Evolutionary conservation across 2,888 invertebrate species (phyloP).

Genomic region (Meteorus cinctellus): DNA sequence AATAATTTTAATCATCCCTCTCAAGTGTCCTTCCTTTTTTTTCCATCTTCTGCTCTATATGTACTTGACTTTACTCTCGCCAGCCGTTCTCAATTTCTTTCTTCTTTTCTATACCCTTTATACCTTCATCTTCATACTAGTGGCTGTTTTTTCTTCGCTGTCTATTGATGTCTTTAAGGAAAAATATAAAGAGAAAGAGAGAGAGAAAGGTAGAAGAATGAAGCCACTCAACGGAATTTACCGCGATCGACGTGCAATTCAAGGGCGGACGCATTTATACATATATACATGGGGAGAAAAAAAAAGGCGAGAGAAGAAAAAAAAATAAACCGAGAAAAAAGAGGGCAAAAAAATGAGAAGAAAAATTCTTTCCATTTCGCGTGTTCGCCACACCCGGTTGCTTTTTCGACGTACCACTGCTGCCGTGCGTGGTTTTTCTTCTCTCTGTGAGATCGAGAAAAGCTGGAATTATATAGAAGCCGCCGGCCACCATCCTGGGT

Average conservation of each 20-base stretch:
- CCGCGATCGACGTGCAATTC: conserved; percentile 44
- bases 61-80: neutral
- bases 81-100: neutral
- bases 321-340: conserved; percentile 17
- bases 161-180: conserved; percentile 10
- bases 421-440: conserved; percentile 34
- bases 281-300: conserved; percentile 40
- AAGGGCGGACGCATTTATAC: conserved; percentile 25
- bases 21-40: neutral
- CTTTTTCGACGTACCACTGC: conserved; percentile 40
- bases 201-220: conserved; percentile 25
- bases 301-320: neutral
- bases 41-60: neutral
- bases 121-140: neutral
- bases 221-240: conserved; percentile 49
- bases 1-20: conserved; percentile 38
- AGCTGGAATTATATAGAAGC: conserved; percentile 52
- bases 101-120: neutral
- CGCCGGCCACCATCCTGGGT: conserved; percentile 47
- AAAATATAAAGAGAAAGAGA: neutral
- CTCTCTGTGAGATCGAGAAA: conserved; percentile 47
- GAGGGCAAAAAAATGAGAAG: conserved; percentile 24
- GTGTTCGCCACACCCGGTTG: conserved; percentile 49
- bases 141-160: neutral
- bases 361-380: conserved; percentile 41